phyloP scores from a whole-genome alignment of 2,113 vertebrate species.

The Podiceps cristatus region DNA sequence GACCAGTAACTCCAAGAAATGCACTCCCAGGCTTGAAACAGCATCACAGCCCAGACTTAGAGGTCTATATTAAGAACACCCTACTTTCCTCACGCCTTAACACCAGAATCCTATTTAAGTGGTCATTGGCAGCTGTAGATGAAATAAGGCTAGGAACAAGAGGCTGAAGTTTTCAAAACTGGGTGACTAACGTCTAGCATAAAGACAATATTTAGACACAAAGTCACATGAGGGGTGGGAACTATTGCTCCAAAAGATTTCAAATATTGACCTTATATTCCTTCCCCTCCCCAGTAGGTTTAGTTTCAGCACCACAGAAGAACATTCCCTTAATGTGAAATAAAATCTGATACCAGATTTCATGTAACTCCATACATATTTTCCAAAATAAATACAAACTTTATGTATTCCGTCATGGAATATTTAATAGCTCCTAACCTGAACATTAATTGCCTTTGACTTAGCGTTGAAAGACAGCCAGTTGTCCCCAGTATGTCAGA shows the following conservation, averaged over 20 bases:
- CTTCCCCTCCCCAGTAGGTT: not conserved
- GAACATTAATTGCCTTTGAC: not conserved
- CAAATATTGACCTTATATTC: not conserved
- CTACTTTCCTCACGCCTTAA: not conserved
- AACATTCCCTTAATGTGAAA: not conserved
- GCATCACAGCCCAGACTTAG: not conserved
- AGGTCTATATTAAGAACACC: conserved; percentile 36
- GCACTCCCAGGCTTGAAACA: not conserved
- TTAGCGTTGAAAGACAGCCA: not conserved
- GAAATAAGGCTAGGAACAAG: not conserved
- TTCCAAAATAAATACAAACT: not conserved
- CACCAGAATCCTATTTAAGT: conserved; percentile 39
- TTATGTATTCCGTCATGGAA: not conserved
- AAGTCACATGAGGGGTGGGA: not conserved
- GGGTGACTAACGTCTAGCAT: not conserved
- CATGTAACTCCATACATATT: not conserved
- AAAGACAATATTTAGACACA: not conserved
- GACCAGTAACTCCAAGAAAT: not conserved
- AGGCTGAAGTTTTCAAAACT: not conserved
- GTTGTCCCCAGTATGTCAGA: not conserved
- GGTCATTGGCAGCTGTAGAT: not conserved
- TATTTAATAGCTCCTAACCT: not conserved
- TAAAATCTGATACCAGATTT: not conserved
- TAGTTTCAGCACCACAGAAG: not conserved
- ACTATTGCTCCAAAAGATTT: not conserved